These are phyloP conservation scores for Osmerus mordax DNA, from an alignment of 2,113 vertebrate species.

Conservation along the genomic window DNA sequence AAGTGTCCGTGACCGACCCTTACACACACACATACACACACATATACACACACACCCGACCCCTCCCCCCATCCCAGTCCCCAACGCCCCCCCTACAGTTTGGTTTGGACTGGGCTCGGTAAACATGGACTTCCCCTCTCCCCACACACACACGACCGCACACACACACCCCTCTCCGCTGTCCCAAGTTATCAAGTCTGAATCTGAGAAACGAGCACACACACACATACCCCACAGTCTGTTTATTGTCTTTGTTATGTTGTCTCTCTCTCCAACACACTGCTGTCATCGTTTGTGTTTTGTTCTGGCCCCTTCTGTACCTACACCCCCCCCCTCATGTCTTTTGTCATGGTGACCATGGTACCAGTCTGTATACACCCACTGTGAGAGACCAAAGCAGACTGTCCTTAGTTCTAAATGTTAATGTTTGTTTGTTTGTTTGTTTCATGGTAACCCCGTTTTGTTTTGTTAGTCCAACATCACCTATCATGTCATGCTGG, in stretches of 20 bases:
- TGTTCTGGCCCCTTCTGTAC: conserved; percentile 32
- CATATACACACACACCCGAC: background rate
- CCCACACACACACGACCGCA: conserved; percentile 1
- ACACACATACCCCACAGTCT: conserved; percentile 28
- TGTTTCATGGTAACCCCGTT: conserved; percentile 53
- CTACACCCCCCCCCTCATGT: conserved; percentile 18
- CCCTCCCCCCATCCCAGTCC: conserved; percentile 7
- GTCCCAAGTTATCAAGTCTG: conserved; percentile 36
- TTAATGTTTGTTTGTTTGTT: conserved; percentile 49
- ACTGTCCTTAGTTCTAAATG: conserved; percentile 38
- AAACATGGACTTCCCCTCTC: conserved; percentile 25
- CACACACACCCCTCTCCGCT: too few relatives aligned
- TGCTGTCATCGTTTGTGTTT: conserved; percentile 4
- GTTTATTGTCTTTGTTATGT: conserved; percentile 50
- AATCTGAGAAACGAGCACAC: conserved; percentile 45
- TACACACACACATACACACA: background rate
- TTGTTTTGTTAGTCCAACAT: conserved; percentile 27
- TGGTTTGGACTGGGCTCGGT: conserved; percentile 40
- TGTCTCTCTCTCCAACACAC: conserved; percentile 39
- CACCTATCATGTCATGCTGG: background rate
- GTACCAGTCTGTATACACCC: conserved; percentile 51
- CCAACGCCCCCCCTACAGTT: conserved; percentile 43
- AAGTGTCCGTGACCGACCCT: conserved; percentile 13
- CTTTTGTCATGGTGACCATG: conserved; percentile 32
- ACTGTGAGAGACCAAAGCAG: conserved; percentile 54